Conservation (phyloP, 1,140 invertebrate species). For the Eriocheir sinensis region DNA sequence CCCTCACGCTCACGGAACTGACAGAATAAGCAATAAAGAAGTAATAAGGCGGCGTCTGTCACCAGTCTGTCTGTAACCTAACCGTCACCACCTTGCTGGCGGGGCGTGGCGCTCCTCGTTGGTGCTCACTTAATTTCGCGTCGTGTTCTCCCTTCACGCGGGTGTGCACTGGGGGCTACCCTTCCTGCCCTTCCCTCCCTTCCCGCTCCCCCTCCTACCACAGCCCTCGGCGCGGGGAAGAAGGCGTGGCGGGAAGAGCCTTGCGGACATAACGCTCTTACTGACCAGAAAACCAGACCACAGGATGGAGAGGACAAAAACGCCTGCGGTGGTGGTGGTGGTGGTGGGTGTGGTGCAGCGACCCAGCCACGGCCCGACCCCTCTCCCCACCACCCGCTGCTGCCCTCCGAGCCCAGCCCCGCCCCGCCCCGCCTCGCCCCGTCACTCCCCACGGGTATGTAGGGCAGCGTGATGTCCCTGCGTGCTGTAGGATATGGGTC, state of each 20-base stretch:
- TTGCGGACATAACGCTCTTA: constrained; percentile 25
- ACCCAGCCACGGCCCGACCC: not conserved
- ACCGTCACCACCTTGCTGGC: constrained; percentile 55
- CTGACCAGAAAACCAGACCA: constrained; percentile 37
- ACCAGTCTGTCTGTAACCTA: constrained; percentile 53
- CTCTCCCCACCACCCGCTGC: not conserved
- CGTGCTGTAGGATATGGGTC: not conserved
- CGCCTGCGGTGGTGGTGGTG: constrained; percentile 50
- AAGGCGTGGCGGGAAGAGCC: not conserved
- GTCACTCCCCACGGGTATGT: not conserved
- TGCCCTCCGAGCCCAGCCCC: not conserved
- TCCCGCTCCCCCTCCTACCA: not conserved
- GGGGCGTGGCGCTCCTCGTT: constrained; percentile 47
- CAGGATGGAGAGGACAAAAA: constrained; percentile 43
- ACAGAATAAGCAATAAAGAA: constrained; percentile 46
- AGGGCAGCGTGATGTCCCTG: constrained; percentile 10
- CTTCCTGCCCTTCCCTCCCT: not conserved
- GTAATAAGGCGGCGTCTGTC: constrained; percentile 48
- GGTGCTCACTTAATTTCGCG: constrained; percentile 51
- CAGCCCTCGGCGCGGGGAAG: not conserved
- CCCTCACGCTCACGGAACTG: not conserved
- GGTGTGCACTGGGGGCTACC: constrained; percentile 8
- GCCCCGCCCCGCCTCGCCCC: not conserved
- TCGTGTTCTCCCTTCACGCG: not conserved
- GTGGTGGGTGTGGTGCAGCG: constrained; percentile 58